phyloP scores from a whole-genome alignment of 1,140 invertebrate species.

The Yoshiicerus persimilis region DNA sequence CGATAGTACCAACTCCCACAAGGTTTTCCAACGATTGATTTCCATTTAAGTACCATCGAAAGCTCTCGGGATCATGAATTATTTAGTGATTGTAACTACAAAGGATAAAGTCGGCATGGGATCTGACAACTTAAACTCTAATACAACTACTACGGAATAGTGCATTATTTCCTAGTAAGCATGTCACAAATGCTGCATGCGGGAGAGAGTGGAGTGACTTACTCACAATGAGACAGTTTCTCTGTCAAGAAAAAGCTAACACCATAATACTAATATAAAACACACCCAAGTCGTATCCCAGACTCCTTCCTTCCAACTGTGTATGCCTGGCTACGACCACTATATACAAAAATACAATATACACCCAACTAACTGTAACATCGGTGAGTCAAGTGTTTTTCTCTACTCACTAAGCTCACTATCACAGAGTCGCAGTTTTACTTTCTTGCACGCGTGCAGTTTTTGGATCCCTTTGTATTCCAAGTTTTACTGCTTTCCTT shows the following conservation, averaged over 20 bases:
- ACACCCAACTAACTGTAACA: background rate
- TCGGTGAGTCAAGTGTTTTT: background rate
- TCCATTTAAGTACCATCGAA: constrained; percentile 49
- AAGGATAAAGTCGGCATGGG: constrained; percentile 26
- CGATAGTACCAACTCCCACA: constrained; percentile 33
- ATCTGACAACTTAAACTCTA: background rate
- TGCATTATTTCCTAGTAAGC: background rate
- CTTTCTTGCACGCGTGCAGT: constrained; percentile 1
- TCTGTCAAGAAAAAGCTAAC: background rate
- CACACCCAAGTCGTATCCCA: background rate
- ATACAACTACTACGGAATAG: background rate
- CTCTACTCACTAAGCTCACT: background rate
- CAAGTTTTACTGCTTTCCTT: background rate
- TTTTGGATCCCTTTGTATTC: background rate
- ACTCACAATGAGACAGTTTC: background rate
- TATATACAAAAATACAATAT: background rate
- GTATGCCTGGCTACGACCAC: no score
- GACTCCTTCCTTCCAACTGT: background rate
- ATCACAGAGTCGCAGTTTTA: background rate
- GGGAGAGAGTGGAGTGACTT: background rate
- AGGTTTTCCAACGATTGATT: constrained; percentile 49
- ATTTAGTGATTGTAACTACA: constrained; percentile 41
- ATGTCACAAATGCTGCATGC: background rate
- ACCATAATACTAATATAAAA: background rate
- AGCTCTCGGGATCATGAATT: constrained; percentile 47